phyloP scores from a whole-genome alignment of 2,113 vertebrate species.

The Bos taurus region DNA sequence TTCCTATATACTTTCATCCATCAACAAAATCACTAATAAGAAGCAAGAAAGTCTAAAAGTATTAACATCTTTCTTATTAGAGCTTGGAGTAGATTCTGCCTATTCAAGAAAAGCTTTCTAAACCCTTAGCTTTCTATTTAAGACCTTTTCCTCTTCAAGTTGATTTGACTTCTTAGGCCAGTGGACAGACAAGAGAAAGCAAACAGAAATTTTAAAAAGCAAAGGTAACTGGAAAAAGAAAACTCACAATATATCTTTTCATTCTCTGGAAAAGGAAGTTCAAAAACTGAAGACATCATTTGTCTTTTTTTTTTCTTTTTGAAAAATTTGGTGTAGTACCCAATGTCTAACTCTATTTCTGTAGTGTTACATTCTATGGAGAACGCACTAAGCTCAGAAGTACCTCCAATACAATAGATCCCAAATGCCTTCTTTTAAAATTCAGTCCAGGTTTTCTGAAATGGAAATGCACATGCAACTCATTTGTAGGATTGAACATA shows the following conservation, averaged over 20 bases:
- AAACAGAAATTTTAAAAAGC: conserved; percentile 4
- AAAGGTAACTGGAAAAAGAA: neutral
- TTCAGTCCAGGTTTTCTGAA: conserved; percentile 66
- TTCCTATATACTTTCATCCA: neutral
- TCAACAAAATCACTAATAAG: neutral
- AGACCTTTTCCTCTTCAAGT: neutral
- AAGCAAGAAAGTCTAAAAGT: neutral
- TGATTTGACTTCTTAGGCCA: conserved; percentile 15
- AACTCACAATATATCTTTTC: neutral
- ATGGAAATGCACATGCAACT: conserved; percentile 67
- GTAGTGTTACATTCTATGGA: neutral
- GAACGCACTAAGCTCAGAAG: conserved; percentile 28
- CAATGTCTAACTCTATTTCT: conserved; percentile 23
- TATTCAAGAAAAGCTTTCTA: neutral
- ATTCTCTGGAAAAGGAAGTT: neutral
- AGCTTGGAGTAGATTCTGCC: neutral
- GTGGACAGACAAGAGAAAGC: neutral
- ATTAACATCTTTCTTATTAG: neutral
- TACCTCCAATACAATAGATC: conserved; percentile 24
- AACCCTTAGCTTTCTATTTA: neutral
- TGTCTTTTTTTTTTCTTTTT: neutral
- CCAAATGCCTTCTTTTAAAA: conserved; percentile 64
- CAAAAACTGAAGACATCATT: neutral
- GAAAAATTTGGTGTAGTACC: neutral
- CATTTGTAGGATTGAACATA: conserved; percentile 59